Evolutionary conservation across 2,888 invertebrate genomes (phyloP).

Genomic region (Folsomia manolachei): DNA sequence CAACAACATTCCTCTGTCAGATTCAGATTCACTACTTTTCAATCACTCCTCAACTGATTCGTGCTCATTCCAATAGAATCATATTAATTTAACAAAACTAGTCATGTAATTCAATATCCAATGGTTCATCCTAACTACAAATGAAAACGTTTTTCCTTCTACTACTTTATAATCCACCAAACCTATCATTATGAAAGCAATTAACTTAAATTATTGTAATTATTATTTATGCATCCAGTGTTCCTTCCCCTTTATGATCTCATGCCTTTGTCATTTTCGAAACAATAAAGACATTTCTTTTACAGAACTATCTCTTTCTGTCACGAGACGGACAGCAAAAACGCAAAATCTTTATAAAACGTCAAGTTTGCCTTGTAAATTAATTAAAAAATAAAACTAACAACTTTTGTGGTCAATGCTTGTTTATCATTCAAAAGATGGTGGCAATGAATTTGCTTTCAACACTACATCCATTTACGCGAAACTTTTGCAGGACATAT

Average conservation of each 20-base stretch:
- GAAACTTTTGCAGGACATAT: neutral
- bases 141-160: neutral
- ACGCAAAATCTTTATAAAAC: neutral
- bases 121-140: neutral
- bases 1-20: slow-evolving; percentile 13
- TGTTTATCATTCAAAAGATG: neutral
- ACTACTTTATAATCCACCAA: neutral
- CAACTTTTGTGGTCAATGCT: neutral
- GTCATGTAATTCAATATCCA: neutral
- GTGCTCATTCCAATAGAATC: neutral
- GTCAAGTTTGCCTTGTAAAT: slow-evolving; percentile 13
- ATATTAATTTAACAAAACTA: neutral
- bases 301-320: neutral
- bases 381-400: neutral
- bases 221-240: too few relatives aligned
- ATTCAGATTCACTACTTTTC: slow-evolving; percentile 17
- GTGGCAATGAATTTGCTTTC: slow-evolving; percentile 4
- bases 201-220: neutral
- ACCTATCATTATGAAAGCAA: neutral
- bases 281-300: neutral
- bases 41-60: neutral
- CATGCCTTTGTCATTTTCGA: neutral
- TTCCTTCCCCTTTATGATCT: neutral
- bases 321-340: neutral
- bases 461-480: neutral